These are phyloP conservation scores for Allobates femoralis DNA, from an alignment of 2,797 vertebrate species.

Conservation along the genomic window DNA sequence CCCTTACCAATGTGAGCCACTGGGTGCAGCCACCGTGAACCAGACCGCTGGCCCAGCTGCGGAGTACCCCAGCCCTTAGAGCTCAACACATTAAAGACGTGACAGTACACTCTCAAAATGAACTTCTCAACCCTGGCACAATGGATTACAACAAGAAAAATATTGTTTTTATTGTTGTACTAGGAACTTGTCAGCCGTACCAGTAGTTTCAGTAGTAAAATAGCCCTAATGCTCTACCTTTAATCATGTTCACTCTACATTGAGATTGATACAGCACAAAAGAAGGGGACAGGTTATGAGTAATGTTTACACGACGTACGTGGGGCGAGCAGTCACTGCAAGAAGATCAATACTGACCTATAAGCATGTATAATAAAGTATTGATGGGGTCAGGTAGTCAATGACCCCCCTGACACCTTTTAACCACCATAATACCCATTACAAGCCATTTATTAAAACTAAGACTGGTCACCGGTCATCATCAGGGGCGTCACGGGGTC, in stretches of 20 bases:
- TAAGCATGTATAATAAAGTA: slow-evolving; percentile 80
- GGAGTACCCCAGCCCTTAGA: too few relatives aligned
- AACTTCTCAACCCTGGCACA: too few relatives aligned
- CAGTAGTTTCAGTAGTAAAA: too few relatives aligned
- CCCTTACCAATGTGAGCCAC: too few relatives aligned
- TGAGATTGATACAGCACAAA: slow-evolving; percentile 67
- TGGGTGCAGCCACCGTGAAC: too few relatives aligned
- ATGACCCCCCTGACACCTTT: slow-evolving; percentile 69
- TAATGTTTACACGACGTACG: slow-evolving; percentile 71
- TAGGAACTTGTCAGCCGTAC: too few relatives aligned
- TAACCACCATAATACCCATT: slow-evolving; percentile 61
- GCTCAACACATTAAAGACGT: too few relatives aligned
- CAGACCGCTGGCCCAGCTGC: too few relatives aligned
- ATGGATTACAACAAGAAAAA: too few relatives aligned
- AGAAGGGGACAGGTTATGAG: slow-evolving; percentile 73
- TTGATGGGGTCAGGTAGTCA: slow-evolving; percentile 72
- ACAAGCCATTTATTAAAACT: slow-evolving; percentile 65
- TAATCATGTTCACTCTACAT: slow-evolving; percentile 65
- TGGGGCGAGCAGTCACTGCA: slow-evolving; percentile 59
- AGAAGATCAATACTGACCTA: slow-evolving; percentile 77
- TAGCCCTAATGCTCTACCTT: slow-evolving; percentile 47
- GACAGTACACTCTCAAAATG: too few relatives aligned
- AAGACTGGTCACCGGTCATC: neutral
- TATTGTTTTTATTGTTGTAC: too few relatives aligned
- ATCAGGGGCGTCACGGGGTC: neutral